Base-by-base conservation (phyloP, 2,797 vertebrate species). In the Lepilemur septentrionalis region DNA sequence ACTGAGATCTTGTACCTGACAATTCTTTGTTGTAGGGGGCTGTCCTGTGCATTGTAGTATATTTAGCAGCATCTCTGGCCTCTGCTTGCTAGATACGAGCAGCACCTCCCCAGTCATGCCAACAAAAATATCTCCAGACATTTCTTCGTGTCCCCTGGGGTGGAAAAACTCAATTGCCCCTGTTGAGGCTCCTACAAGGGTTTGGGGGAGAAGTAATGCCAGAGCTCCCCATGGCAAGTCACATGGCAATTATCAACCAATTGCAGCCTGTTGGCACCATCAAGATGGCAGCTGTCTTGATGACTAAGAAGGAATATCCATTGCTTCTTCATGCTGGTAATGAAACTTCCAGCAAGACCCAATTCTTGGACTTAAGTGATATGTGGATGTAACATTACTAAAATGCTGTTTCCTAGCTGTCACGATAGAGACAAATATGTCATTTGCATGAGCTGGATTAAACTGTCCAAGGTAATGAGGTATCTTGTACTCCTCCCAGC, bases 111-210 rank as follows among this genome's bases (percentile, higher is more conserved):
- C 2, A 85, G 46, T 35, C 55, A 83, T 22, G 11, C 50, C 18
- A 79, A 41, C 38, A 61, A 95, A 91, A 61, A 70, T 73, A 13
- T 78, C 32, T 89, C 65, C n/a, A 94, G 28, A 84, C 13, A 96
- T 92, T 87, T 70, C 38, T 18, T 91, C 85, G 23, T 59, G 28
- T 93, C 18, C 23, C 5, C 8, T 70, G 17, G 7, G 2, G 14
- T 61, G 18, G 22, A 3, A 93, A 10, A 7, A n/a, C 17, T 78
- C 88, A 94, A 72, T 82, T 4, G 1, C 32, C 57, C 17, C 46
- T 46, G 2, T 8, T 67, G 80, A 91, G 38, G 83, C 38, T 78
- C 28, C 30, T 72, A 41, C 12, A 87, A 81, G 7, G 12, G 20
- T 48, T 80, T 55, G 28, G 48, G 18, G 20, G 28, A 59, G 15